Base-by-base conservation (phyloP, 2,113 vertebrate species). In the Corythaixoides concolor region DNA sequence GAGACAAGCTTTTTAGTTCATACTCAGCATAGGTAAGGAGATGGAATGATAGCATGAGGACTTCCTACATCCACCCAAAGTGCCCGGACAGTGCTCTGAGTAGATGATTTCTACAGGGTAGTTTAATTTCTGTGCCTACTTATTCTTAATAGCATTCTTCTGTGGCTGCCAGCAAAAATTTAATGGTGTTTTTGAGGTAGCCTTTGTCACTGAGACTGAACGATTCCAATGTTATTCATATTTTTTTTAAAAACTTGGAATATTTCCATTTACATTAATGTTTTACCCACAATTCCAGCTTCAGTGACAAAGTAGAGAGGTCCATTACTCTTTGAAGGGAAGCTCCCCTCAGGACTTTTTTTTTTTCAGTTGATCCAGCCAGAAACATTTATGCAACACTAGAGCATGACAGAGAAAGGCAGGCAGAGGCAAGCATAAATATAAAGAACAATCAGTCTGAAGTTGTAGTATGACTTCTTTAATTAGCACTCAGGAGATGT, bases 321-420 rank as follows among this genome's bases (percentile, higher is more conserved):
- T 97, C 12, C 97, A 90, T 84, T 98, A 98, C 85, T 97, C 90
- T 89, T 97, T 99, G 78, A 97, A 98, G 66, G 98, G 97, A 72
- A 98, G 96, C 83, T 98, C 97, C 92, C 96, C 97, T 95, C 97
- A 97, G 85, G 98, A 98, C 45, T 98, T 98, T 68, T 98, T 41
- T 22, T 33, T 28, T 24, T 17, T 95, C 89, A 80, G 89, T 98
- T 91, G 98, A 98, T 80, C 85, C 97, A 85, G 96, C 97, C 45
- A 97, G 98, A 93, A 98, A 98, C n/a, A 97, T 98, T 97, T 98
- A 96, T 6, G 85, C 98, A 68, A 98, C 97, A 30, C 85, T 90
- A 15, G 98, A 98, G 32, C 93, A 98, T 89, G 98, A 99, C 97
- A 96, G 98, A 96, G 98, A 99, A 97, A 97, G 95, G 26, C 98